Base-by-base conservation (phyloP, 1,140 invertebrate species). In the Bombus difficillimus region DNA sequence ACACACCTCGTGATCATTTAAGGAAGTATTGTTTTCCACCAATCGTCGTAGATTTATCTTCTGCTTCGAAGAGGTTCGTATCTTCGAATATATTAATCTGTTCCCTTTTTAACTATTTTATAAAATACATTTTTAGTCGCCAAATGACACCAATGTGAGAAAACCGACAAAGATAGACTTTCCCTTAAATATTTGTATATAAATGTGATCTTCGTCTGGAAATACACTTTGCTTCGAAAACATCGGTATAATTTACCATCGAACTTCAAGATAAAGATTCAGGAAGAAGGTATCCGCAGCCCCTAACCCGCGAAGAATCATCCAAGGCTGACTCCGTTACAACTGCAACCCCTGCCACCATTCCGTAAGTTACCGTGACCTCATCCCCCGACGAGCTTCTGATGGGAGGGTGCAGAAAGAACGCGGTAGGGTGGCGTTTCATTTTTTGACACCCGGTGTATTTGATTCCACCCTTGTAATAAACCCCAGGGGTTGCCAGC, bases 381-480 rank as follows among this genome's bases (percentile, higher is more conserved):
- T 84, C 91, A 87, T 86, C 88, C 90, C 90, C 22, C 47, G 62
- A 25, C n/a, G n/a, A 34, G 10, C 1, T 34, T 37, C 75, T 66
- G 68, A 74, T 87, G 86, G 10, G 69, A 74, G 86, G 76, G 86
- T 73, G 39, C 64, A 77, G 62, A 88, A 88, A 66, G 86, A 86
- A 88, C 86, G 88, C 87, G 80, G 79, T 92, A 92, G 93, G 92
- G 91, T 90, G 92, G 89, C 91, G 92, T 95, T 95, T 95, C 94
- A 95, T 95, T 95, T 95, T 95, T 95, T 95, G 95, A 95, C 95
- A 95, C 95, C 95, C 95, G 94, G 94, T 95, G 94, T 95, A 95
- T 95, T 95, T 95, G 95, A 95, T 95, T 95, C 94, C 93, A 94
- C 94, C 94, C 94, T 94, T 95, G 95, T 95, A 95, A 95, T 95